A percentile compares a stretch with the other conserved stretches of the same genome.
phyloP scores from a whole-genome alignment of 2,113 vertebrate species.

The Hemicordylus capensis region DNA sequence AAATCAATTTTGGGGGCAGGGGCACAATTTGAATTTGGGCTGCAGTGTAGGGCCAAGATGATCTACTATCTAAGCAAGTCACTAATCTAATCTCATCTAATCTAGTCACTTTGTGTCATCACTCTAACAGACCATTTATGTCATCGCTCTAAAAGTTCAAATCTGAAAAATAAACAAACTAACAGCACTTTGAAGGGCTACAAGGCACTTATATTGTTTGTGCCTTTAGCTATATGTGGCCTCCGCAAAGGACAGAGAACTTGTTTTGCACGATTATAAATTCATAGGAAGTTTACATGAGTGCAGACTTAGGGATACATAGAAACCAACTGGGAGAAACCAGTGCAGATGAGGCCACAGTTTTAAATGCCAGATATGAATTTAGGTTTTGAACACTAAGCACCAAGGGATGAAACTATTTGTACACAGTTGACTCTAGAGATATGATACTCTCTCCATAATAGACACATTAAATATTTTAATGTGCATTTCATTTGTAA shows the following conservation, averaged over 20 bases:
- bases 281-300: neutral
- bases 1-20: no score
- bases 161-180: no score
- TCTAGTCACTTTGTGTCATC: no score
- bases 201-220: no score
- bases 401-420: slow-evolving; percentile 3
- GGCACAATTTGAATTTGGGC: no score
- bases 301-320: neutral
- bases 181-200: neutral
- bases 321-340: neutral
- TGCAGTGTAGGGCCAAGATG: no score
- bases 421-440: neutral
- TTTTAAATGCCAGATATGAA: slow-evolving; percentile 19
- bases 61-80: no score
- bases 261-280: neutral
- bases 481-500: slow-evolving; percentile 13
- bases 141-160: no score
- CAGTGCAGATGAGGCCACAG: neutral
- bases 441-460: neutral
- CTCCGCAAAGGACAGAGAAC: neutral
- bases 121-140: no score
- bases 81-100: no score
- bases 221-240: neutral
- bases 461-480: slow-evolving; percentile 1
- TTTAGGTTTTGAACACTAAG: slow-evolving; percentile 11